Evolutionary conservation across 2,888 invertebrate genomes (phyloP), one percentile per base, ranked within the genome.

Genomic region (Dendrolimus pini): DNA sequence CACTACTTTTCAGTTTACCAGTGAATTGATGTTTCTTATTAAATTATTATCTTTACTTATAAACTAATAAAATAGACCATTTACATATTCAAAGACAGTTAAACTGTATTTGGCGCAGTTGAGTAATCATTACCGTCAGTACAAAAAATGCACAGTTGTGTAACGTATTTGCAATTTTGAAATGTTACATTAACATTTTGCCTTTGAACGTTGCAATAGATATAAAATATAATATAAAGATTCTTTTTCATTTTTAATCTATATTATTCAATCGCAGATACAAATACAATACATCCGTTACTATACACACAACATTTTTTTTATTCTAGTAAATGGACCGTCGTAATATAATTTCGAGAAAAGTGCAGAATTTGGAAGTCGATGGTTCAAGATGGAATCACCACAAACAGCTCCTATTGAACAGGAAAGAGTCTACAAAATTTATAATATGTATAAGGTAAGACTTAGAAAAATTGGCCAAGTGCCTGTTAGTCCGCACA

Each of bases 371-470:
- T 70, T 66, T 66, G 61, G 66, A 70, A 70, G 65, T 70, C 71
- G 74, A 77, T 76, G 73, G 71, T 69, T 71, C 74, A 77, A 74
- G 71, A 89, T 89, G 89, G 87, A 87, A 72, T 78, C 82, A 58
- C 68, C 80, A 61, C 87, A 80, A 68, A 72, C 80, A 62, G 65
- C 78, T 62, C 69, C 80, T 66, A 83, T 82, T 61, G 83, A 83
- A 62, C 86, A 83, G 65, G 87, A 85, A 62, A 80, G 85, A 72
- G 76, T 78, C 58, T 89, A 89, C 75, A 89, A 88, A 74, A 75
- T 85, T 65, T 89, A 86, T 69, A 81, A 74, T 63, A 83, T 89
- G 85, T 89, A 89, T 68, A 89, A 88, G 88, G 89, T 89, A 77
- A 83, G 80, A 64, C 58, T 58, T 57, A 30, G 30, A 30, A 30